Conservation (phyloP, 1,140 invertebrate species). For the Archegozetes longisetosus region DNA sequence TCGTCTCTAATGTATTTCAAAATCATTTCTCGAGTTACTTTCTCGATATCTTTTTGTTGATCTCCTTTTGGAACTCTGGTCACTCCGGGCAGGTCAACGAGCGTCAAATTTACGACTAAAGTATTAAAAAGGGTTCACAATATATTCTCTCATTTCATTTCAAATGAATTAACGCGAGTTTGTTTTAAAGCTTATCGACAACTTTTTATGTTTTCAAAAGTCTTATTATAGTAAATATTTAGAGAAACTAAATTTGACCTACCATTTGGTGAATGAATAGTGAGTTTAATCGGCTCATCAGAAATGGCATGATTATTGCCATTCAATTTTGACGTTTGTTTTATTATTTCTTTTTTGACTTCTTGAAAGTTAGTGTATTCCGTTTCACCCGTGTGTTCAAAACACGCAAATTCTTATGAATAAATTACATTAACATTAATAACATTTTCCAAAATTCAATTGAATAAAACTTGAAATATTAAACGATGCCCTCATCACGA, state of each 20-base stretch:
- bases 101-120: constrained; percentile 80
- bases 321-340: constrained; percentile 88
- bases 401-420: no score
- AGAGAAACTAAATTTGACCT: no score
- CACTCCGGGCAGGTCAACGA: constrained; percentile 85
- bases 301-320: constrained; percentile 96
- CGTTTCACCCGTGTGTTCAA: constrained; percentile 92
- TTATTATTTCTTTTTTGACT: constrained; percentile 77
- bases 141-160: no score
- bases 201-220: no score
- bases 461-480: no score
- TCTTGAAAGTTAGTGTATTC: constrained; percentile 91
- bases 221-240: no score
- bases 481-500: no score
- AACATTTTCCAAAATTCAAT: no score
- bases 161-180: no score
- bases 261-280: constrained; percentile 97
- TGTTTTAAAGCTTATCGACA: no score
- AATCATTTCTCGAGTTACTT: constrained; percentile 83
- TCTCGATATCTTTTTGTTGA: constrained; percentile 81
- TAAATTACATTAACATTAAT: no score
- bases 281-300: constrained; percentile 90
- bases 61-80: constrained; percentile 93
- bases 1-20: constrained; percentile 83
- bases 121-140: no score